Evolutionary conservation across 2,797 vertebrate genomes (phyloP).

Genomic region (Paratrypauchen microcephalus): DNA sequence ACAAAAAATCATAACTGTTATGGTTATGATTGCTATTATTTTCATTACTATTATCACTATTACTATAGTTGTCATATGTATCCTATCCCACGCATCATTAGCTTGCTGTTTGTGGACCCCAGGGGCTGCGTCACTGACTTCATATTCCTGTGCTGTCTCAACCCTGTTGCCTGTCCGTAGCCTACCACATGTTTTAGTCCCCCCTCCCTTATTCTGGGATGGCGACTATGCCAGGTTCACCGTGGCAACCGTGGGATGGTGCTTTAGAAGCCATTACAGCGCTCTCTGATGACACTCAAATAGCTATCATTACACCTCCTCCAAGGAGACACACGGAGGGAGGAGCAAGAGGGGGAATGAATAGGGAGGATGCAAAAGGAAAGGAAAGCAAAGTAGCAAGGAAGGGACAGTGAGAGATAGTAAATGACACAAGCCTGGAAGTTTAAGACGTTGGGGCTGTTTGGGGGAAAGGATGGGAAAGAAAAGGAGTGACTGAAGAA

Average conservation of each 20-base stretch:
- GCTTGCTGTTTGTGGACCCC: constrained; percentile 59
- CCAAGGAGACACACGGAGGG: constrained; percentile 60
- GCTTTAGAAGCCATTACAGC: constrained; percentile 83
- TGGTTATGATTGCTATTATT: constrained; percentile 73
- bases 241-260: constrained; percentile 81
- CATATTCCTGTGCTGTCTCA: constrained; percentile 62
- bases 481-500: constrained; percentile 50
- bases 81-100: constrained; percentile 77
- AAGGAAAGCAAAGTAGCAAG: constrained; percentile 16
- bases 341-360: constrained; percentile 27
- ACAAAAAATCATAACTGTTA: constrained; percentile 63
- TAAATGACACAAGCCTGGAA: constrained; percentile 62
- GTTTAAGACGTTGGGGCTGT: constrained; percentile 55
- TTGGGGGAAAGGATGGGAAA: constrained; percentile 47
- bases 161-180: constrained; percentile 74
- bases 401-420: constrained; percentile 31
- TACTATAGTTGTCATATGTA: constrained; percentile 69
- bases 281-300: constrained; percentile 85
- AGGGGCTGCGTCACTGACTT: constrained; percentile 70
- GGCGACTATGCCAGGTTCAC: constrained; percentile 79
- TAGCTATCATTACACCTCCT: constrained; percentile 86
- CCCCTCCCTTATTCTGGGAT: constrained; percentile 60
- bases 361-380: constrained; percentile 27
- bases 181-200: constrained; percentile 76
- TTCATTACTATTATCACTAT: constrained; percentile 75